Base-by-base conservation (phyloP, 2,797 vertebrate species). In the Moxostoma hubbsi region DNA sequence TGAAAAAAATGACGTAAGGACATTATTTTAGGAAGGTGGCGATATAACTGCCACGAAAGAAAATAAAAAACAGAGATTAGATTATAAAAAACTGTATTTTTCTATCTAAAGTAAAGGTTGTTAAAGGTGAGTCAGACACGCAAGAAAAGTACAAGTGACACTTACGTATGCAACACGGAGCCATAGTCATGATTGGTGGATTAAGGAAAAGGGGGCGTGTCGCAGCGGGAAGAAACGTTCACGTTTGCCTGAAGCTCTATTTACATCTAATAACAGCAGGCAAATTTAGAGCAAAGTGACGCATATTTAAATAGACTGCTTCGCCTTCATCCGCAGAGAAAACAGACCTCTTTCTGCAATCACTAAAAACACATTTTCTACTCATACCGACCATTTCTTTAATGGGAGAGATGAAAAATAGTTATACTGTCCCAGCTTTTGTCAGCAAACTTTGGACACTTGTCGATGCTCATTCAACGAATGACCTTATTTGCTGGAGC, bases 381-480 rank as follows among this genome's bases (percentile, higher is more conserved):
- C 58, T 50, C 49, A 53, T 11, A 16, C 47, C 12, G 53, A 54
- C 13, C 53, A 13, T 13, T n/a, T 10, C n/a, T 49, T 77, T 49
- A 49, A 36, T 51, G 65, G 69, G 9, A 18, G 36, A 68, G 54
- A 88, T 86, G 87, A 88, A 85, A 76, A 70, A 88, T 58, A 83
- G 36, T 46, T 57, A 45, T 8, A 53, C 45, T 2, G 84, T 86
- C 36, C 77, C 84, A 16, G 83, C 77, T 7, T 88, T 88, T 67
- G 73, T 86, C 55, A 83, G 64, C 78, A 88, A 88, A 81, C 80
- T 88, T 43, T 88, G 84, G 85, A 72, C 85, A 18, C 73, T 88
- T 57, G 81, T 84, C 7, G 87, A 83, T 5, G 85, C 84, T 49
- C 45, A 57, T 58, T 65, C 75, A 12, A 85, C 81, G 7, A 83